Percentiles rank a stretch among this genome's conserved stretches.
phyloP scores from a whole-genome alignment of 1,140 invertebrate genomes.

The Ganaspis sp. region DNA sequence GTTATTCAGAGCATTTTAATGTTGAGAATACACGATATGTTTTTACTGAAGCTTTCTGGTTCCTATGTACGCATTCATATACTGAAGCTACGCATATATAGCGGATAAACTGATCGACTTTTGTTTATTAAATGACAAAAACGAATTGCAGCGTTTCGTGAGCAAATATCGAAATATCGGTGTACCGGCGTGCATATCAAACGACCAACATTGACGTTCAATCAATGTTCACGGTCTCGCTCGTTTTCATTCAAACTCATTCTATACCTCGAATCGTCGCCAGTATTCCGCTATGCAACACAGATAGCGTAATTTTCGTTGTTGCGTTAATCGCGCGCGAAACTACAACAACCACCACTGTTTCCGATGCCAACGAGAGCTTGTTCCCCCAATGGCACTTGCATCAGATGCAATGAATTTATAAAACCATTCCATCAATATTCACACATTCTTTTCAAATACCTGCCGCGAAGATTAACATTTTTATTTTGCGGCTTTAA shows the following conservation, averaged over 20 bases:
- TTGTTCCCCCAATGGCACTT: not conserved
- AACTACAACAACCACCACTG: constrained; percentile 30
- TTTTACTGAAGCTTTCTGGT: not conserved
- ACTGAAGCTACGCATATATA: constrained; percentile 30
- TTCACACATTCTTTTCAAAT: not conserved
- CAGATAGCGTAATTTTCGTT: constrained; percentile 43
- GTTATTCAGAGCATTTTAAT: not conserved
- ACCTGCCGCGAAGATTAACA: too few relatives aligned
- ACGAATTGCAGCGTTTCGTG: constrained; percentile 46
- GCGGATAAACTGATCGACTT: constrained; percentile 55
- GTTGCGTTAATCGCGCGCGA: constrained; percentile 45
- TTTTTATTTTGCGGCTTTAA: too few relatives aligned
- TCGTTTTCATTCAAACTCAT: constrained; percentile 25
- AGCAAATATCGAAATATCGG: constrained; percentile 38
- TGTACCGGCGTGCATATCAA: not conserved
- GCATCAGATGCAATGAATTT: not conserved
- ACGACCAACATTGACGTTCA: constrained; percentile 35
- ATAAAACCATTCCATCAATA: constrained; percentile 7
- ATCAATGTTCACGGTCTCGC: constrained; percentile 33
- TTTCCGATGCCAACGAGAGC: not conserved
- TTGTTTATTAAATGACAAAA: constrained; percentile 55
- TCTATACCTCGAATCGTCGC: not conserved
- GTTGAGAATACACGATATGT: not conserved
- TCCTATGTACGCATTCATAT: too few relatives aligned
- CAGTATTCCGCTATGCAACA: constrained; percentile 14